phyloP scores from a whole-genome alignment of 2,888 invertebrate species.

The Morinoia aosen region DNA sequence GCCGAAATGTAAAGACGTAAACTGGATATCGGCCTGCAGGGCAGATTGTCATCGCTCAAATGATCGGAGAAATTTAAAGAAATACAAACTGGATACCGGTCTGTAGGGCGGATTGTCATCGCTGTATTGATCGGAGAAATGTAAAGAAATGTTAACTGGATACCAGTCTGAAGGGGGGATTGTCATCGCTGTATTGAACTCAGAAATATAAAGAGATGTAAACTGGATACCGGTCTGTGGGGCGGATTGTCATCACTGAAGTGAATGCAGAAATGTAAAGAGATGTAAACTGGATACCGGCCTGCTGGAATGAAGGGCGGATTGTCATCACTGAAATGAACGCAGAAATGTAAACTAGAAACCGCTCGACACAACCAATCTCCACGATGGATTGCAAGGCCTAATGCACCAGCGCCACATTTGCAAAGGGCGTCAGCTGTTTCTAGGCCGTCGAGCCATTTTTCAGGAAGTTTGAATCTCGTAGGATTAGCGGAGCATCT shows the following conservation, averaged over 20 bases:
- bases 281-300: not conserved
- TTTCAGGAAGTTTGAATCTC: not conserved
- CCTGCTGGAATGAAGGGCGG: not conserved
- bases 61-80: not conserved
- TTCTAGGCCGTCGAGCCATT: not conserved
- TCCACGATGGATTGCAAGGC: not conserved
- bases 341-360: not conserved
- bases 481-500: not conserved
- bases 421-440: slow-evolving; percentile 10
- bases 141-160: too few species aligned
- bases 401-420: not conserved
- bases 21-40: not conserved
- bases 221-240: not conserved
- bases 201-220: too few species aligned
- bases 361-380: not conserved
- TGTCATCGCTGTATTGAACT: too few species aligned
- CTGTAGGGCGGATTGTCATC: too few species aligned
- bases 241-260: too few species aligned
- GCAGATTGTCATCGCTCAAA: not conserved
- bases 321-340: not conserved
- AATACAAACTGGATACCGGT: not conserved
- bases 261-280: too few species aligned
- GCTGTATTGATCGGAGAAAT: too few species aligned
- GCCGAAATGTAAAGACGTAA: not conserved
- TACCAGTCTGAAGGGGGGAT: too few species aligned